A percentile compares a stretch with the other conserved stretches of the same genome.
Evolutionary conservation across 2,113 vertebrate genomes (phyloP).

Genomic region (Takifugu flavidus): DNA sequence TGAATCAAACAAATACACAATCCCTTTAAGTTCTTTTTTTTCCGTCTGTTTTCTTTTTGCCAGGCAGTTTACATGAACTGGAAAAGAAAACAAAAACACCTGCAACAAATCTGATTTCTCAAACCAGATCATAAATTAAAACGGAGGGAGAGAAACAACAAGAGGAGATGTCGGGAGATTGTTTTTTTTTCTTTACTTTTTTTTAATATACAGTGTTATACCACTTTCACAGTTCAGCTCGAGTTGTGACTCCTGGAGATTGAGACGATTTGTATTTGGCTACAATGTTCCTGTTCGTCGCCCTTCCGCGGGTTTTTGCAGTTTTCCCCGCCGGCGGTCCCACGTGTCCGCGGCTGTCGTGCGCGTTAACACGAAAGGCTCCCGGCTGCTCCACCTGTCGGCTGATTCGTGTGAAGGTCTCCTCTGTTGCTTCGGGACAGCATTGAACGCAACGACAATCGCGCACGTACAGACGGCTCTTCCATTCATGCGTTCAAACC

Average conservation of each 20-base stretch:
- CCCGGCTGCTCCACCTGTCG: conserved; percentile 71
- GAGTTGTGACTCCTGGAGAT: conserved; percentile 97
- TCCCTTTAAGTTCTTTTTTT: conserved; percentile 98
- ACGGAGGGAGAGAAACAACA: conserved; percentile 69
- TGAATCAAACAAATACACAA: conserved; percentile 99
- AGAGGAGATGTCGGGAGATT: conserved; percentile 85
- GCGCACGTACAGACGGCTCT: conserved; percentile 55
- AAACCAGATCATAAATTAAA: conserved; percentile 99
- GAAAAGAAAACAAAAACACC: conserved; percentile 88
- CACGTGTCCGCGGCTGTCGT: conserved; percentile 36
- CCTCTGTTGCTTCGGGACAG: conserved; percentile 63
- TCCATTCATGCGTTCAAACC: conserved; percentile 53
- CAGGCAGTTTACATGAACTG: conserved; percentile 97
- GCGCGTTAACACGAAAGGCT: conserved; percentile 80
- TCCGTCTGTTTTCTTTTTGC: conserved; percentile 89
- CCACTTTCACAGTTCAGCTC: conserved; percentile 99
- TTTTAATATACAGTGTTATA: conserved; percentile 99
- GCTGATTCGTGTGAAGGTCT: conserved; percentile 79
- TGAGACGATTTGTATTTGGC: conserved; percentile 87
- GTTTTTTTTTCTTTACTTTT: conserved; percentile 59
- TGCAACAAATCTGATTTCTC: conserved; percentile 95
- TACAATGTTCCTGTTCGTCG: conserved; percentile 74
- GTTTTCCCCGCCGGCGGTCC: conserved; percentile 56
- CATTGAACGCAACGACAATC: conserved; percentile 60
- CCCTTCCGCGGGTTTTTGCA: conserved; percentile 61